Evolutionary conservation across 2,797 vertebrate species (phyloP).

Genomic region (Macroramphosus scolopax): DNA sequence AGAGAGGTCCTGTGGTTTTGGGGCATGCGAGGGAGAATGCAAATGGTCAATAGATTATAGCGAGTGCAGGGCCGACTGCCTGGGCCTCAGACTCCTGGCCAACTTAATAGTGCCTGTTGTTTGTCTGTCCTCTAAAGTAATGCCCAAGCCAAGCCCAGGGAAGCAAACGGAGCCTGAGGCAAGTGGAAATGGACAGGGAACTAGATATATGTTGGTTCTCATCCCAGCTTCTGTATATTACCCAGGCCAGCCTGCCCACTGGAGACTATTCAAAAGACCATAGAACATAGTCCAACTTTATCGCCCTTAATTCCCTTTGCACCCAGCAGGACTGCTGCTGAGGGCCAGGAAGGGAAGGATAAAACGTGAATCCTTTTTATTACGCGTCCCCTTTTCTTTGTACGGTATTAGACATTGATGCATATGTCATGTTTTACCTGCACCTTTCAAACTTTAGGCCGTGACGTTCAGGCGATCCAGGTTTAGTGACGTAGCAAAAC

Average conservation of each 20-base stretch:
- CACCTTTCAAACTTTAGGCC: too few species aligned
- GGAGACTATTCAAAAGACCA: slow-evolving; percentile 66
- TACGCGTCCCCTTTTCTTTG: slow-evolving; percentile 29
- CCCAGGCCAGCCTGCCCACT: slow-evolving; percentile 62
- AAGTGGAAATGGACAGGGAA: slow-evolving; percentile 72
- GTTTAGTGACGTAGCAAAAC: too few species aligned
- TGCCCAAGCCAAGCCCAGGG: slow-evolving; percentile 65
- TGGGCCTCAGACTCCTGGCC: slow-evolving; percentile 62
- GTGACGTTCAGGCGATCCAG: too few species aligned
- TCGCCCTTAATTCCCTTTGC: slow-evolving; percentile 53
- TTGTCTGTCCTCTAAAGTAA: slow-evolving; percentile 76
- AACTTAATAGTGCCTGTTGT: slow-evolving; percentile 76
- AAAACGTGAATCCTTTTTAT: slow-evolving; percentile 44
- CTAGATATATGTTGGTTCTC: slow-evolving; percentile 75
- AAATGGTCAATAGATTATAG: slow-evolving; percentile 75
- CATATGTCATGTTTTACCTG: slow-evolving; percentile 6
- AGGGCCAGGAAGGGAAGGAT: slow-evolving; percentile 43
- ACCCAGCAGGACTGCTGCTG: slow-evolving; percentile 42
- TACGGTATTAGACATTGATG: slow-evolving; percentile 29
- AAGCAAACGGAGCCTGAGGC: slow-evolving; percentile 68
- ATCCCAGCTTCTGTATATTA: slow-evolving; percentile 72
- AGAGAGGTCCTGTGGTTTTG: slow-evolving; percentile 69
- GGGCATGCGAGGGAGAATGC: slow-evolving; percentile 63
- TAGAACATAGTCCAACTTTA: slow-evolving; percentile 65
- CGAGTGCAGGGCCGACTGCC: slow-evolving; percentile 62